Evolutionary conservation across 2,113 vertebrate species (phyloP).

Genomic region (Neodontobutis hainanensis): DNA sequence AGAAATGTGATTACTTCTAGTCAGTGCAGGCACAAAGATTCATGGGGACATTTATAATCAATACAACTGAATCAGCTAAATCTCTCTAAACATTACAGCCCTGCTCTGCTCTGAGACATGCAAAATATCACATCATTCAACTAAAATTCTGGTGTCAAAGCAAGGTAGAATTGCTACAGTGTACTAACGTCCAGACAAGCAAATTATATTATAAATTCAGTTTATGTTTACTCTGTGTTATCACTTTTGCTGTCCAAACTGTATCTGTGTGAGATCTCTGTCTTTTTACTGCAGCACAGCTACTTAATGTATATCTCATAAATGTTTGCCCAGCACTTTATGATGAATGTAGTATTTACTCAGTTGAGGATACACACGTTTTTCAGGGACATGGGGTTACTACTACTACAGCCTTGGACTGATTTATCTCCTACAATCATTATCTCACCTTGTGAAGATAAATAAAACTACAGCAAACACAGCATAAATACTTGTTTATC

Average conservation of each 20-base stretch:
- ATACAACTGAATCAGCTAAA: conserved; percentile 31
- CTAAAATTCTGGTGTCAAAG: neutral
- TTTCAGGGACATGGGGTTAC: conserved; percentile 16
- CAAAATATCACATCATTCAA: neutral
- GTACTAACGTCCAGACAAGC: too few relatives aligned
- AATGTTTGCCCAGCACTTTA: conserved; percentile 14
- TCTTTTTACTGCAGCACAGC: too few relatives aligned
- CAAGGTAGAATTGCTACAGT: too few relatives aligned
- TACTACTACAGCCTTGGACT: conserved; percentile 7
- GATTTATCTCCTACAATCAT: conserved; percentile 20
- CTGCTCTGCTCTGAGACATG: neutral
- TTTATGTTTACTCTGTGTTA: too few relatives aligned
- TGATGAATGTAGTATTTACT: conserved; percentile 15
- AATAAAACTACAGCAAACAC: neutral
- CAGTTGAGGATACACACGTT: conserved; percentile 16
- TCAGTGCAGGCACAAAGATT: conserved; percentile 22
- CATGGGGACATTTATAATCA: conserved; percentile 40
- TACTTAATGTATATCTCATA: neutral
- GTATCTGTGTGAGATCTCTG: too few relatives aligned
- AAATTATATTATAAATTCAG: too few relatives aligned
- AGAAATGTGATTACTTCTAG: conserved; percentile 22
- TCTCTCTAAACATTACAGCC: conserved; percentile 6
- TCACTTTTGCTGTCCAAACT: too few relatives aligned
- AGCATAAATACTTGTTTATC: too few relatives aligned
- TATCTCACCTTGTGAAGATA: neutral